These are phyloP conservation scores for Aphelenchoides fujianensis DNA, from an alignment of 1,140 invertebrate species.

Conservation along the genomic window DNA sequence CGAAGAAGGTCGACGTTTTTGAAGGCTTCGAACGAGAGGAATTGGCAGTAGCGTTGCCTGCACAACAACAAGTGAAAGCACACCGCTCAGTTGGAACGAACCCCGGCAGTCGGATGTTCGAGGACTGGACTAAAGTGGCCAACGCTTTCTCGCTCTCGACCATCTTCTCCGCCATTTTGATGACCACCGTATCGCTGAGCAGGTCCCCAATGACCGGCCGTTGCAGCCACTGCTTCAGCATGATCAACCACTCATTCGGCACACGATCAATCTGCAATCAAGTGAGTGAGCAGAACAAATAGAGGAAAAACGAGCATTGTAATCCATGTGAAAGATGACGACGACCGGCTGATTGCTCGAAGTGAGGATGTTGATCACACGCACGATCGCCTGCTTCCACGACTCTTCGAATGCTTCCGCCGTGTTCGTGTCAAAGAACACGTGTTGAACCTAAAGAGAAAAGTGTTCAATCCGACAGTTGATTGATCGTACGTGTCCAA, in stretches of 20 bases:
- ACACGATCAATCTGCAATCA: constrained; percentile 22
- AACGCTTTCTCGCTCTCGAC: constrained; percentile 38
- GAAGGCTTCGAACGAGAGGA: constrained; percentile 37
- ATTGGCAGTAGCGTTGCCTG: constrained; percentile 36
- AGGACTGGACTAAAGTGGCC: constrained; percentile 39
- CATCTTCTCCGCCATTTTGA: constrained; percentile 33
- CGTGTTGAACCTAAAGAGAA: constrained; percentile 34
- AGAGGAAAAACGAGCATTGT: constrained; percentile 17
- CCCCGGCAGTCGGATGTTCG: constrained; percentile 42
- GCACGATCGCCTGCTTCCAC: constrained; percentile 29
- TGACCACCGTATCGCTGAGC: constrained; percentile 22
- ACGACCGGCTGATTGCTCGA: constrained; percentile 32
- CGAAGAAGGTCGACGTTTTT: constrained; percentile 36
- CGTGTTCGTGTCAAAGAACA: constrained; percentile 26
- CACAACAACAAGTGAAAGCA: constrained; percentile 33
- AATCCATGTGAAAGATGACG: constrained; percentile 37
- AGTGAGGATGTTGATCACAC: constrained; percentile 28
- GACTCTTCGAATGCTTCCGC: constrained; percentile 34
- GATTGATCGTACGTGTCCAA: constrained; percentile 27
- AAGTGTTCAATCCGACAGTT: constrained; percentile 3
- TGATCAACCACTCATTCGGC: constrained; percentile 34
- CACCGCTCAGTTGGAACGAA: constrained; percentile 20
- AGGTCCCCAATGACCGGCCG: constrained; percentile 27
- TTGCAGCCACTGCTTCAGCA: constrained; percentile 43
- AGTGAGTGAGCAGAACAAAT: not conserved